These are phyloP conservation scores for Pseudonaja textilis DNA, from an alignment of 2,113 vertebrate species.

Conservation along the genomic window DNA sequence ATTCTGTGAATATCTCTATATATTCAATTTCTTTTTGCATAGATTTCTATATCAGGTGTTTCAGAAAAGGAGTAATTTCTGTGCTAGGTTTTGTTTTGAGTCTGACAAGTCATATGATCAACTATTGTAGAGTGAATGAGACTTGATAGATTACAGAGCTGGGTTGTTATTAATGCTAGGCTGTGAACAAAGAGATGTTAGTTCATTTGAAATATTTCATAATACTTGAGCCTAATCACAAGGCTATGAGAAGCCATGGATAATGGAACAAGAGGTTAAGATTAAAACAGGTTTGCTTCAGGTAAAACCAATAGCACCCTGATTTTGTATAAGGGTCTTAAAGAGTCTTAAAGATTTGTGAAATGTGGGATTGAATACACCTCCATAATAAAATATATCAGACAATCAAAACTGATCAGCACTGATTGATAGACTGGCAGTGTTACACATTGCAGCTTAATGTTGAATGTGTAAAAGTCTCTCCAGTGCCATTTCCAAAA, in stretches of 20 bases:
- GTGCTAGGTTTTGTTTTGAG: not conserved
- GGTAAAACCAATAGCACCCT: not conserved
- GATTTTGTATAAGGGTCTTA: not conserved
- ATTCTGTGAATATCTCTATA: not conserved
- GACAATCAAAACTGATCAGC: not conserved
- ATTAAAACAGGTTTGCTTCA: not conserved
- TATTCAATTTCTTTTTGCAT: not conserved
- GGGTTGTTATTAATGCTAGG: constrained; percentile 22
- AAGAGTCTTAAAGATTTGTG: not conserved
- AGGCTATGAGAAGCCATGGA: constrained; percentile 12
- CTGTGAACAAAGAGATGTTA: constrained; percentile 14
- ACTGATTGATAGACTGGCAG: not conserved
- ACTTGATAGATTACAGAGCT: not conserved
- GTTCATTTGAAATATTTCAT: not conserved
- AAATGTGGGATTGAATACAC: not conserved
- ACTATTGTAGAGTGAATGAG: not conserved
- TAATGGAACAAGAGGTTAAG: not conserved
- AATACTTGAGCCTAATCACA: not conserved
- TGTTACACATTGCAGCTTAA: not conserved
- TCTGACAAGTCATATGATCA: not conserved
- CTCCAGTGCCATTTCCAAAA: not conserved
- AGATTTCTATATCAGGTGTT: accelerated
- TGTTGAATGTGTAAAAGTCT: not conserved
- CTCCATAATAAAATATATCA: not conserved
- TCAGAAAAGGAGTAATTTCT: not conserved